Base-by-base conservation (phyloP, 2,113 vertebrate genomes). In the Clupea harengus region DNA sequence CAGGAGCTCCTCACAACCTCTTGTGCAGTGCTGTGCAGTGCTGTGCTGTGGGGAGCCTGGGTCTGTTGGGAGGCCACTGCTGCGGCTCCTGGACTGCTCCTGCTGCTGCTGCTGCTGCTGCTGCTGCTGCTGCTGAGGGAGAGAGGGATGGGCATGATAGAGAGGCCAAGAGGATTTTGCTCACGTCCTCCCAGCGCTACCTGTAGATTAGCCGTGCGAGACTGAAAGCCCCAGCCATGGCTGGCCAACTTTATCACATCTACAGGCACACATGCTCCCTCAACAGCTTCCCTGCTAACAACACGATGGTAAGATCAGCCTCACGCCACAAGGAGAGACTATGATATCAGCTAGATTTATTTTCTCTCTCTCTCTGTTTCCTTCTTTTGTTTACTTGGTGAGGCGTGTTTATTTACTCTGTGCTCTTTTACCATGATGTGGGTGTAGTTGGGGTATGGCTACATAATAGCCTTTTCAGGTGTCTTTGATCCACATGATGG, bases 261-360 rank as follows among this genome's bases (percentile, higher is more conserved):
- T 93, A 87, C 89, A 93, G 89, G 91, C 91, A 94, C 82, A 93
- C 94, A 91, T 94, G 88, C 91, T 91, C 90, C 57, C 92, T 95
- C 81, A 93, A 91, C 93, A 92, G 93, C 91, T 81, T 87, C 86
- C 89, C 91, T 86, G 90, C 89, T n/a, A 91, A 93, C 64, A 93
- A 83, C 88, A 93, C 92, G 92, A 88, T 90, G 92, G 92, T 94
- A 93, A 93, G 91, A 72, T 28, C 49, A 87, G 75, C 60, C 81
- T 0, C 7, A 4, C 45, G 81, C 75, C 39, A 25, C 47, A 8
- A 22, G 6, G 7, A 0, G 50, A 45, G 39, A 44, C n/a, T 6
- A 3, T n/a, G 64, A 13, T 72, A 28, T 28, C 64, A 72, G 25
- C 7, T 25, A 11, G n/a, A 11, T 72, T 28, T 28, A n/a, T 72